Base-by-base conservation (phyloP, 2,888 invertebrate species). In the Oxycera nigricornis region DNA sequence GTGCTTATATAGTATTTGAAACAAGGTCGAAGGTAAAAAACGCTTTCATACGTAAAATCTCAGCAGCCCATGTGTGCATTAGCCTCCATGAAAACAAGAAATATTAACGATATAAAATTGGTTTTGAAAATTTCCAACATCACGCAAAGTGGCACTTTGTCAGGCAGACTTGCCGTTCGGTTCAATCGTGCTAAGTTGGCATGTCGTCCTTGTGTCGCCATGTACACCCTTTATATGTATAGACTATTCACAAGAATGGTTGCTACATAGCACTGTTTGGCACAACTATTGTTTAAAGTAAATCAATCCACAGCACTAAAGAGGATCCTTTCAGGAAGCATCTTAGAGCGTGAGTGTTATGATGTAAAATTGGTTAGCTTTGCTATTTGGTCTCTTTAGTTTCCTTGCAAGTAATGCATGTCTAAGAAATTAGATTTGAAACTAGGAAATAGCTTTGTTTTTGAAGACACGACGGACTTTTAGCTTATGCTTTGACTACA, bases 61-160 rank as follows among this genome's bases (percentile, higher is more conserved):
- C 6, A 1, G 14, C 17, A n/a, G 50, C 17, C 3, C 24, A 55
- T 30, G 22, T 55, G 4, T 55, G 22, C 52, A 55, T 55, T 24
- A 55, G 52, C 11, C 24, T 55, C 2, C 24, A 59, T 59, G 59
- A 59, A n/a, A 30, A 59, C 59, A 59, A 28, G 59, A 59, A 59
- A 59, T 59, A 59, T 59, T 30, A 59, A 59, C 11, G 26, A 59
- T 59, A 59, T 59, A n/a, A 59, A 59, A 59, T 59, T 59, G 22
- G 59, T 59, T 59, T 59, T 59, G 59, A 59, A 59, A 59, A 59
- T 59, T 59, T 59, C 30, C 28, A n/a, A 28, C 59, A 9, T 28
- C 59, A 59, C 59, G 59, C 59, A 59, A 59, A 59, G 59, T 59
- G 59, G 28, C 28, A 59, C 59, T 59, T 59, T 59, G 59, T 28